Base-by-base conservation (phyloP, 2,113 vertebrate genomes). In the Seriola rivoliana region DNA sequence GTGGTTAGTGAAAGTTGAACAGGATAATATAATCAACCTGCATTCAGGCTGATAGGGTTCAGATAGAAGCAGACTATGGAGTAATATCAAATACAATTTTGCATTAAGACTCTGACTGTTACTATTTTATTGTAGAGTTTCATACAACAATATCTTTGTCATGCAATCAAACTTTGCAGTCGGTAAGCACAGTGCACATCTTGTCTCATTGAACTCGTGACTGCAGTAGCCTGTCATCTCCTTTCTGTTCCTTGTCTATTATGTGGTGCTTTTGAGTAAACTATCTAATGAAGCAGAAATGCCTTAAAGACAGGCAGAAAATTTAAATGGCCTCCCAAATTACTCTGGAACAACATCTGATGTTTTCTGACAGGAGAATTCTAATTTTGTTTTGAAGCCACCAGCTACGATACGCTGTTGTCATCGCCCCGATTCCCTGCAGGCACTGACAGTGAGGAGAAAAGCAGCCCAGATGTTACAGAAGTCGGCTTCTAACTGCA, bases 351-450 rank as follows among this genome's bases (percentile, higher is more conserved):
- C 40, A 29, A 50, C 63, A 9, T 44, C 58, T 78, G 84, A 85
- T 90, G 71, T 13, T 82, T 83, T 71, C 76, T 80, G 86, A 86
- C 81, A 85, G 68, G 52, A 69, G n/a, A 23, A 42, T 44, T 74
- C 79, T 80, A 71, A 82, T 82, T 83, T 54, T 54, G 57, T 29
- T 17, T 38, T 40, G 81, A 66, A 80, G 74, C 72, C 77, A 75
- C 65, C 69, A 81, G 84, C 79, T n/a, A 48, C 17, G 17, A 44
- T 50, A 7, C 8, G 55, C 44, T 23, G 69, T 12, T 57, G 63
- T 75, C 72, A 19, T 66, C 34, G 13, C 50, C 1, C 16, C 2
- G 0, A 12, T 4, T 46, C 32, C 48, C 55, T 42, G 29, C 62
- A 48, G 68, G 59, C 0, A 0, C 25, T 5, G n/a, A 71, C 29